Evolutionary conservation across 37 sponge, comb jelly and placozoan species (phyloP).

Genomic region (Beroe forskalii): DNA sequence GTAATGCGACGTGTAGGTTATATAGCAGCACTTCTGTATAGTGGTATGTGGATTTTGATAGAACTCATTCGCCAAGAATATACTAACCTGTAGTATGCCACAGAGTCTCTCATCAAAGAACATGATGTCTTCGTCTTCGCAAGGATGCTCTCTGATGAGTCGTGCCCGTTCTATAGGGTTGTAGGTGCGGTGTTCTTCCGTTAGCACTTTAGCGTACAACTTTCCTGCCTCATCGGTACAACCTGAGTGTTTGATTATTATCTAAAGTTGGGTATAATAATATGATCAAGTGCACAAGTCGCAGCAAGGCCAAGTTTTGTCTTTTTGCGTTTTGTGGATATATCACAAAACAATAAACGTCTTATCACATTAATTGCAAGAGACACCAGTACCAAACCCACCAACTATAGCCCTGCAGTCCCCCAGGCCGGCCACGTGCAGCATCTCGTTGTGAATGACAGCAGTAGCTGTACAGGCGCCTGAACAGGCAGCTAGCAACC

Average conservation of each 20-base stretch:
- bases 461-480: neutral
- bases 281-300: neutral
- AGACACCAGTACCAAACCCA: neutral
- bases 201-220: neutral
- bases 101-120: constrained; percentile 54
- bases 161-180: constrained; percentile 38
- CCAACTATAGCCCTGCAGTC: constrained; percentile 23
- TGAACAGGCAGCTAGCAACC: neutral
- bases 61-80: too few species aligned
- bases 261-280: neutral
- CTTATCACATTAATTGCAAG: neutral
- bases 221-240: neutral
- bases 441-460: neutral
- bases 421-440: constrained; percentile 30
- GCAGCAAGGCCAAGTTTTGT: neutral
- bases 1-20: too few species aligned
- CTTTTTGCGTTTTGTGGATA: neutral
- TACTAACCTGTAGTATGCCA: constrained; percentile 29
- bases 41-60: too few species aligned
- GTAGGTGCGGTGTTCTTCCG: constrained; percentile 34
- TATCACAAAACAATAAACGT: neutral
- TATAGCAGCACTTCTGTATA: too few species aligned
- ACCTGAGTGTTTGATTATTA: neutral
- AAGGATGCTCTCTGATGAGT: constrained; percentile 10
- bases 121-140: constrained; percentile 51